Evolutionary conservation across 2,113 vertebrate species (phyloP), one percentile per base, ranked within the genome.

Genomic region (Paradoxurus hermaphroditus): DNA sequence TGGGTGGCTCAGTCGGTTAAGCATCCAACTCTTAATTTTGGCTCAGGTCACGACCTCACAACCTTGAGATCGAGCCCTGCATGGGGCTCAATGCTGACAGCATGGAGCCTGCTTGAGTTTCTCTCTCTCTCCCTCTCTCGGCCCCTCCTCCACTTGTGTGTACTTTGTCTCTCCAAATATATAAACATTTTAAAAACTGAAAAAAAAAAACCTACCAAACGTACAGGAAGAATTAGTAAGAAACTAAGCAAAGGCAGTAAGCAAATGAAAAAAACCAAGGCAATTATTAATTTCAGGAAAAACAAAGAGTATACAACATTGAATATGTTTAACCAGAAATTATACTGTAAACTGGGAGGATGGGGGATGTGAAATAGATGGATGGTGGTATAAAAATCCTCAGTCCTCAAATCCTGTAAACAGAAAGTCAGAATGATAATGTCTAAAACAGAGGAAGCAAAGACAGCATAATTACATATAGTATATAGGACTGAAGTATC

Each of bases 201-300:
- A 49, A 59, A 59, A 59, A 51, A 53, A 68, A 81, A 89, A 59
- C 12, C 36, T 82, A 77, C 70, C 16, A 27, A 59, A 62, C 39
- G 11, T 87, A 3, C 83, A 1, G 0, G 27, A 89, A 25, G 34
- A 36, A 79, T 63, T 79, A 59, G 21, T 21, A 56, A 8, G 4
- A 62, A 81, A 51, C 31, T 83, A 95, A 96, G 67, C 15, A 56
- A 86, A 65, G 44, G 62, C 88, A 15, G 8, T 68, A 51, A 93
- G 34, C 51, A 90, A 67, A 78, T 79, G n/a, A 85, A 85, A 96
- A 85, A 96, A 41, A 7, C 49, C 56, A 94, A 89, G 63, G 72
- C 62, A 94, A n/a, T 85, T 85, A 56, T n/a, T 73, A 39, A 85
- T 67, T 79, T 75, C 36, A 81, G 72, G 75, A 62, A 77, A 91